phyloP scores from a whole-genome alignment of 2,888 invertebrate species.

The Mythimna pallens region DNA sequence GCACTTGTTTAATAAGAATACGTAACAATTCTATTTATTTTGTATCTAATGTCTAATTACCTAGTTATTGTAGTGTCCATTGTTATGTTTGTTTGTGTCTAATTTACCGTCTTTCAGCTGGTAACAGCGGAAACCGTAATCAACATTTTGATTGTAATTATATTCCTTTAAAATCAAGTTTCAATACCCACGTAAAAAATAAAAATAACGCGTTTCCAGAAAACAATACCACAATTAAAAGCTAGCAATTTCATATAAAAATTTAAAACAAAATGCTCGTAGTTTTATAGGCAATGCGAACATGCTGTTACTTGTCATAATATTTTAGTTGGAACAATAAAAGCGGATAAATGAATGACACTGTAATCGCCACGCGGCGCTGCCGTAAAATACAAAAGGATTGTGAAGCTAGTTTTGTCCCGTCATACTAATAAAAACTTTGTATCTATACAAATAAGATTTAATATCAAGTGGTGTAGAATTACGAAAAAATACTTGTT shows the following conservation, averaged over 20 bases:
- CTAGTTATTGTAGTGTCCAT: background rate
- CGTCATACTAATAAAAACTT: slow-evolving; percentile 48
- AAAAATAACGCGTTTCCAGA: slow-evolving; percentile 7
- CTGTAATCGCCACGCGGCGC: slow-evolving; percentile 71
- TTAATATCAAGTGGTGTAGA: background rate
- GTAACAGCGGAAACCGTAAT: background rate
- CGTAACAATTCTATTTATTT: slow-evolving; percentile 1
- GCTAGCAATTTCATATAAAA: slow-evolving; percentile 38
- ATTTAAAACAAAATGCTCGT: slow-evolving; percentile 52
- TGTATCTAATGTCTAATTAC: slow-evolving; percentile 5
- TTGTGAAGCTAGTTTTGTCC: slow-evolving; percentile 55
- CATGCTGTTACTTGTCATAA: slow-evolving; percentile 72
- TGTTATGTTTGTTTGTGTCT: background rate
- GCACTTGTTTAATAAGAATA: background rate
- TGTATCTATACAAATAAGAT: slow-evolving; percentile 10
- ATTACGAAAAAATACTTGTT: slow-evolving; percentile 14
- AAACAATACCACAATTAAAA: slow-evolving; percentile 42
- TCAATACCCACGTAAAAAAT: background rate
- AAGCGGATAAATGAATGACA: slow-evolving; percentile 72
- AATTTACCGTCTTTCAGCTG: background rate
- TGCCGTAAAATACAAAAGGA: slow-evolving; percentile 64
- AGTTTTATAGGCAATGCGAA: slow-evolving; percentile 69
- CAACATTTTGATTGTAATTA: background rate
- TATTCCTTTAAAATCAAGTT: background rate
- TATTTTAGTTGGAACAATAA: slow-evolving; percentile 73